Percentiles rank a stretch among this genome's conserved stretches.
phyloP scores from a whole-genome alignment of 2,888 invertebrate genomes.

The Callyntrura sp. region DNA sequence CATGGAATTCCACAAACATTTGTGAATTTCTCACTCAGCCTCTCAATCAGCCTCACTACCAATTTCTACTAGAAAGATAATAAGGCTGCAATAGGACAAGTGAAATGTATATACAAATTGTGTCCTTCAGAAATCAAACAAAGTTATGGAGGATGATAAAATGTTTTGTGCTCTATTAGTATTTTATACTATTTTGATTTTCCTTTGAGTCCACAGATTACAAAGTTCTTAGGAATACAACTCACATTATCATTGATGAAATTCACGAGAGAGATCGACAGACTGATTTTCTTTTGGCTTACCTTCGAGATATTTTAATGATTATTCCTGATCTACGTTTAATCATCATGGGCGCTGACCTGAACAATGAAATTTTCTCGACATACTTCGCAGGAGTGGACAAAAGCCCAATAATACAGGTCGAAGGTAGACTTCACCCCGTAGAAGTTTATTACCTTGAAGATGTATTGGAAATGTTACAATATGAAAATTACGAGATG shows the following conservation, averaged over 20 bases:
- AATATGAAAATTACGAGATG: constrained; percentile 69
- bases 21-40: too few species aligned
- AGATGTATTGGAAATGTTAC: constrained; percentile 66
- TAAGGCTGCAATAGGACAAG: too few species aligned
- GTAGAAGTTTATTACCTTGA: constrained; percentile 73
- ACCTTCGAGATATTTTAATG: constrained; percentile 90
- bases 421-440: constrained; percentile 88
- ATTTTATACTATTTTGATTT: constrained; percentile 15
- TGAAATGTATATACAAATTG: too few species aligned
- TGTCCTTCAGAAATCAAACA: too few species aligned
- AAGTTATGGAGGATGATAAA: too few species aligned
- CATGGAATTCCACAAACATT: too few species aligned
- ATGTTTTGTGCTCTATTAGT: too few species aligned
- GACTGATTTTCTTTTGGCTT: constrained; percentile 96
- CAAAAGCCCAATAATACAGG: constrained; percentile 86
- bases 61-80: too few species aligned
- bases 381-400: constrained; percentile 92
- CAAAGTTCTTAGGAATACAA: constrained; percentile 89
- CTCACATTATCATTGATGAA: constrained; percentile 97
- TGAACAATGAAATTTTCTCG: constrained; percentile 93
- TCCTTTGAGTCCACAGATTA: constrained; percentile 87
- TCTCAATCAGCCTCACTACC: too few species aligned
- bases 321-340: constrained; percentile 91
- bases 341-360: constrained; percentile 97
- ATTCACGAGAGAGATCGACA: constrained; percentile 97